Evolutionary conservation across 2,888 invertebrate genomes (phyloP).

Genomic region (Eremobia ochroleuca): DNA sequence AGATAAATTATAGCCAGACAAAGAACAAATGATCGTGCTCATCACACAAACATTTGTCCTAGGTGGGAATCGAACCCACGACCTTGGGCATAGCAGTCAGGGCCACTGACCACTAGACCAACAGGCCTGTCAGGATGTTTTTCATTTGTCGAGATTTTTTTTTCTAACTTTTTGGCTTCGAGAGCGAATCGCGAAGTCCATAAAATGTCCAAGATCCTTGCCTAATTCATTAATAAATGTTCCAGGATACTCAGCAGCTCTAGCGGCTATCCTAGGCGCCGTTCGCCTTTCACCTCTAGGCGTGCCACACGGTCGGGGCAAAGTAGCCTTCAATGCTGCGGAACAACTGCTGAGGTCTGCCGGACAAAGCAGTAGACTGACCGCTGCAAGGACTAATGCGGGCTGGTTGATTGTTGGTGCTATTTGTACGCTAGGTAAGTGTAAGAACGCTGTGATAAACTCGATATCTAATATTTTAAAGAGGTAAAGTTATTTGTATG

Average conservation of each 20-base stretch:
- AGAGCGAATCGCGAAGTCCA: neutral
- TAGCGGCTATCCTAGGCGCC: constrained; percentile 98
- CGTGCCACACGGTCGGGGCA: constrained; percentile 98
- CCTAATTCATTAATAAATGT: constrained; percentile 2
- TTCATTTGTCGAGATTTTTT: too few relatives aligned
- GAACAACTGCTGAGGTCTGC: constrained; percentile 99
- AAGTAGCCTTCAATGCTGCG: constrained; percentile 99
- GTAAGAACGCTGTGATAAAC: too few relatives aligned
- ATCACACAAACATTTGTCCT: too few relatives aligned
- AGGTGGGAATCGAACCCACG: too few relatives aligned
- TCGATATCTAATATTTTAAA: too few relatives aligned
- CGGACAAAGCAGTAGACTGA: constrained; percentile 98
- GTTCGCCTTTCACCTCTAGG: constrained; percentile 97
- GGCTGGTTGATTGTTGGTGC: constrained; percentile 99
- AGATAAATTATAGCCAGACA: too few relatives aligned
- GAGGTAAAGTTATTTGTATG: too few relatives aligned
- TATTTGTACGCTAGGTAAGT: constrained; percentile 97
- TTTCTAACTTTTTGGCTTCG: too few relatives aligned
- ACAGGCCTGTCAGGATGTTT: too few relatives aligned
- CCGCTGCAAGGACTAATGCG: constrained; percentile 98
- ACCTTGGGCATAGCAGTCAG: too few relatives aligned
- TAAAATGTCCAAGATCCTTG: neutral
- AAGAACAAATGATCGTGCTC: too few relatives aligned
- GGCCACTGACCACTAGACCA: too few relatives aligned
- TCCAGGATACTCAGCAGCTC: constrained; percentile 96